Conservation (phyloP, 2,797 vertebrate species). For the Anas capensis region DNA sequence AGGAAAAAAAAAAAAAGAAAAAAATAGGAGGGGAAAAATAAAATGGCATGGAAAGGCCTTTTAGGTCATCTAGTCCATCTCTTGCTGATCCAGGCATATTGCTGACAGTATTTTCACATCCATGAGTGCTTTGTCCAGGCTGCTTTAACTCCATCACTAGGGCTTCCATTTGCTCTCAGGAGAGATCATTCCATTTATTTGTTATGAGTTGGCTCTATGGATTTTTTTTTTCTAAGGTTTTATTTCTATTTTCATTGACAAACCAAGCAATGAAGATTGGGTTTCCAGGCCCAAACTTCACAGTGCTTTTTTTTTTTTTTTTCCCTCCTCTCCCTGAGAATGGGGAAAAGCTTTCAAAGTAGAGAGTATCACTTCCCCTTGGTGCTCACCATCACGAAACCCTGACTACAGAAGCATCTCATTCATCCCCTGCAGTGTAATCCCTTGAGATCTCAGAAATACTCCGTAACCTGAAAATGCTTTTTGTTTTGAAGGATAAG, state of each 20-base stretch:
- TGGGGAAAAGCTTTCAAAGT: conserved; percentile 46
- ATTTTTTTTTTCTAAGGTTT: conserved; percentile 66
- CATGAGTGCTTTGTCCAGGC: conserved; percentile 42
- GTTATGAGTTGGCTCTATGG: conserved; percentile 49
- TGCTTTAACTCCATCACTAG: conserved; percentile 50
- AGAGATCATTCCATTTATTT: conserved; percentile 69
- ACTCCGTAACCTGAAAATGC: conserved; percentile 18
- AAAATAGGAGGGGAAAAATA: background rate
- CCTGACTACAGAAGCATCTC: background rate
- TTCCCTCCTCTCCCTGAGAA: background rate
- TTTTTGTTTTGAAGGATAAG: conserved; percentile 53
- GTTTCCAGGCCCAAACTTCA: background rate
- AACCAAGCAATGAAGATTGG: conserved; percentile 60
- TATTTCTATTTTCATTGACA: conserved; percentile 74
- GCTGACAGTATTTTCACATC: conserved; percentile 45
- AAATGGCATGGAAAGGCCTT: conserved; percentile 34
- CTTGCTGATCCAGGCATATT: conserved; percentile 2
- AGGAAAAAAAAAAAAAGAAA: background rate
- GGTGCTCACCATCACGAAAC: background rate
- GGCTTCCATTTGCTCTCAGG: conserved; percentile 27
- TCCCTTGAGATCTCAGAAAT: conserved; percentile 48
- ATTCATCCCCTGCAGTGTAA: conserved; percentile 46
- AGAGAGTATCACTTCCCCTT: conserved; percentile 10
- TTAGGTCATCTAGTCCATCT: conserved; percentile 33
- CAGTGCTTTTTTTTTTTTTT: background rate